These are phyloP conservation scores for Brenthis daphne DNA, from an alignment of 2,888 invertebrate genomes.

Conservation along the genomic window DNA sequence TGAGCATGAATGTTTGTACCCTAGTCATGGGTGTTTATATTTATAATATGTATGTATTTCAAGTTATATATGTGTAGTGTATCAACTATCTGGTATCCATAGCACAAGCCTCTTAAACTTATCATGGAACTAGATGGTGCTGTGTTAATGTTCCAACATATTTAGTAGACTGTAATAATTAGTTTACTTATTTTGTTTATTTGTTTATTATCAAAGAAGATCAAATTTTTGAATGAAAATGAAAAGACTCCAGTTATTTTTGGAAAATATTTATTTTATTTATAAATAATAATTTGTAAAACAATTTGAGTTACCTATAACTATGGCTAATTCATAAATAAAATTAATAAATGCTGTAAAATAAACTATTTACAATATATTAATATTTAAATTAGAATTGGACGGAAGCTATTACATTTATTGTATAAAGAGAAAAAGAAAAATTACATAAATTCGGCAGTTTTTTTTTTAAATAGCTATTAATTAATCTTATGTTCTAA, in stretches of 20 bases:
- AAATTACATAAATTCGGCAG: constrained; percentile 34
- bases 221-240: no score
- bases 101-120: no score
- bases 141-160: no score
- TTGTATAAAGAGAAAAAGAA: not conserved
- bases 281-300: constrained; percentile 26
- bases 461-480: constrained; percentile 14
- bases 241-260: not conserved
- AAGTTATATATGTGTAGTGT: no score
- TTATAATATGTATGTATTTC: no score
- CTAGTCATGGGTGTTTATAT: no score
- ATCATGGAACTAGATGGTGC: no score
- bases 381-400: constrained; percentile 14
- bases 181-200: no score
- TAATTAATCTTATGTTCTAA: not conserved
- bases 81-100: no score
- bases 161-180: no score
- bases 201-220: no score
- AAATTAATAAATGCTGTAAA: constrained; percentile 67
- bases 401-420: constrained; percentile 24
- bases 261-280: constrained; percentile 27
- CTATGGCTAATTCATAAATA: constrained; percentile 63
- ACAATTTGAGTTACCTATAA: constrained; percentile 38
- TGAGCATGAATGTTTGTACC: no score
- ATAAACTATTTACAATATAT: constrained; percentile 29